Base-by-base conservation (phyloP, 2,113 vertebrate genomes). In the Aptenodytes forsteri region DNA sequence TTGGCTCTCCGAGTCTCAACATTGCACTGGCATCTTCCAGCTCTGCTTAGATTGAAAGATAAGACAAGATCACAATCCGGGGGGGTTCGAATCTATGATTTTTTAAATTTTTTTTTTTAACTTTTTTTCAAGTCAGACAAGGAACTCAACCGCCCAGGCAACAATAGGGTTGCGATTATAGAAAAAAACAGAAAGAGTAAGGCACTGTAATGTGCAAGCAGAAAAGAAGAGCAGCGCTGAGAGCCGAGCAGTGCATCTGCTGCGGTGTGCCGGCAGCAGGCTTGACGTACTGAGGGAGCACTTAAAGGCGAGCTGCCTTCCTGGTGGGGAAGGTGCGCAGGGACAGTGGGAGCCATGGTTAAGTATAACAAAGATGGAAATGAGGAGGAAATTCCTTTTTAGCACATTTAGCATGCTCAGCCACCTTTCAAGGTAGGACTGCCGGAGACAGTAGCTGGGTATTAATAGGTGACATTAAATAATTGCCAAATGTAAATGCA, bases 381-480 rank as follows among this genome's bases (percentile, higher is more conserved):
- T 95, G 89, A 94, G 38, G 20, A 97, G 90, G 87, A 96, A 93
- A 80, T 96, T 89, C 77, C 61, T 72, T 93, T 73, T 94, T 91
- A 95, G 83, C 83, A 91, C 86, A 70, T 92, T 97, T 81, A 80
- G 58, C 49, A 34, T 54, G 67, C 80, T 85, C 81, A 85, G 81
- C 66, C 42, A 56, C 87, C 64, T 90, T 79, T 49, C 62, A 62
- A 76, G 75, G 70, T 40, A 75, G 55, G 71, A 81, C 71, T 91
- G 56, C 71, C 0, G 12, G 94, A 94, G 70, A 94, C 70, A 29
- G 66, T 87, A 78, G 91, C 38, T 96, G 87, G 92, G 89, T 97
- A 79, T 92, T 95, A 94, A 94, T 95, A 97, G 83, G 89, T 97
- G 95, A 85, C 72, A 96, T 96, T 94, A 96, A 91, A 86, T 95